phyloP scores from a whole-genome alignment of 2,888 invertebrate genomes.

The Atethmia centrago region DNA sequence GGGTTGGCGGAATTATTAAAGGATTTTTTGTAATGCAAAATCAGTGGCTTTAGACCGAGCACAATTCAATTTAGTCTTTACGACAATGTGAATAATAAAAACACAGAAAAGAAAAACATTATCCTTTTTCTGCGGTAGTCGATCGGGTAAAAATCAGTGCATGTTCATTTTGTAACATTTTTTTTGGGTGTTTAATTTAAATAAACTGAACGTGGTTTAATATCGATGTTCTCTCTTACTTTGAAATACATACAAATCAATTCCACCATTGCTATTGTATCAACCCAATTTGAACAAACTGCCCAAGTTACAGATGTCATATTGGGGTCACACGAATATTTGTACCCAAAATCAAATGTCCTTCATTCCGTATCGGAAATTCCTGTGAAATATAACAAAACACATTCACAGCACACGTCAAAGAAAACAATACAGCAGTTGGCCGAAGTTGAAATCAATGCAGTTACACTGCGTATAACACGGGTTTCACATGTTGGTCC shows the following conservation, averaged over 20 bases:
- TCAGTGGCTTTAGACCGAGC: neutral
- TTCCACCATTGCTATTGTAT: neutral
- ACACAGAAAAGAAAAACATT: neutral
- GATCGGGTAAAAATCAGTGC: neutral
- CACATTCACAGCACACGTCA: constrained; percentile 22
- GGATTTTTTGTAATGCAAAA: neutral
- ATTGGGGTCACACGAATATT: neutral
- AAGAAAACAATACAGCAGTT: constrained; percentile 52
- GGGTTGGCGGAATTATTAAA: neutral
- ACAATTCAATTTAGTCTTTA: neutral
- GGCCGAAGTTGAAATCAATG: constrained; percentile 51
- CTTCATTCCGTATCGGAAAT: constrained; percentile 11
- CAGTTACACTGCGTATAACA: constrained; percentile 27
- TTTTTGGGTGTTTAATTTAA: neutral
- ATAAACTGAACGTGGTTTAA: neutral
- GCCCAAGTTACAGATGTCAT: neutral
- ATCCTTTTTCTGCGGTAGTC: too few species aligned
- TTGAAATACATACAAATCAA: neutral
- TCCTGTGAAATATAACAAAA: constrained; percentile 25
- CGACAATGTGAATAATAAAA: too few species aligned
- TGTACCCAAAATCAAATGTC: constrained; percentile 10
- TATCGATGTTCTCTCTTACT: neutral
- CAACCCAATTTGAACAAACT: neutral
- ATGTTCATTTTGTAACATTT: neutral
- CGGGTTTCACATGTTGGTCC: neutral